Conservation (phyloP, 2,113 vertebrate genomes). For the Globicephala melas region DNA sequence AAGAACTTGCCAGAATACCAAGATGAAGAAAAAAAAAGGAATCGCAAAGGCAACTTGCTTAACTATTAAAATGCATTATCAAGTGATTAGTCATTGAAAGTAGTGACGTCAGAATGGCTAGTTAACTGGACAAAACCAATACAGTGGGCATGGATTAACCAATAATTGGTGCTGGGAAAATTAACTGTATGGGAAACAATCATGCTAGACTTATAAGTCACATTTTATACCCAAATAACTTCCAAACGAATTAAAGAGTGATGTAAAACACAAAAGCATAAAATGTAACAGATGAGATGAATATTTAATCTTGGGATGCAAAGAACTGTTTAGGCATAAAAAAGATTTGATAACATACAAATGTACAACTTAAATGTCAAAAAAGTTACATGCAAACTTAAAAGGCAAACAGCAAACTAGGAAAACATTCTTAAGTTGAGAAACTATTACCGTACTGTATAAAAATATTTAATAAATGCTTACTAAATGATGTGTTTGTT, state of each 20-base stretch:
- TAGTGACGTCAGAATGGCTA: not conserved
- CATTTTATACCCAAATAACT: not conserved
- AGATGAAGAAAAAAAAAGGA: not conserved
- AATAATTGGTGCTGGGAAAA: not conserved
- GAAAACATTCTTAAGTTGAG: conserved; percentile 10
- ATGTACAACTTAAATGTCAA: conserved; percentile 37
- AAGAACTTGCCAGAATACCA: not conserved
- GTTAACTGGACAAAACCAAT: not conserved
- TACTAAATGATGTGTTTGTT: not conserved
- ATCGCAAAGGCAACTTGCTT: not conserved
- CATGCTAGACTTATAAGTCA: not conserved
- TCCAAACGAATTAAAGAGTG: conserved; percentile 29
- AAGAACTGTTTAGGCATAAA: conserved; percentile 27
- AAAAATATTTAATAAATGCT: conserved; percentile 25
- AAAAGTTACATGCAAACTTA: conserved; percentile 37
- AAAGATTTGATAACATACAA: conserved; percentile 31
- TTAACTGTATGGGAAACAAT: not conserved
- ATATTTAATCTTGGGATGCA: conserved; percentile 36
- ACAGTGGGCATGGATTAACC: not conserved
- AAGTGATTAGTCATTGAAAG: not conserved
- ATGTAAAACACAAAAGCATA: conserved; percentile 17
- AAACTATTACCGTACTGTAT: not conserved
- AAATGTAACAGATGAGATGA: conserved; percentile 27
- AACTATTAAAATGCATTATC: conserved; percentile 12
- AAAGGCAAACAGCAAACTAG: conserved; percentile 34